Conservation (phyloP, 2,888 invertebrate species). For the Drosophila nr. fundita region DNA sequence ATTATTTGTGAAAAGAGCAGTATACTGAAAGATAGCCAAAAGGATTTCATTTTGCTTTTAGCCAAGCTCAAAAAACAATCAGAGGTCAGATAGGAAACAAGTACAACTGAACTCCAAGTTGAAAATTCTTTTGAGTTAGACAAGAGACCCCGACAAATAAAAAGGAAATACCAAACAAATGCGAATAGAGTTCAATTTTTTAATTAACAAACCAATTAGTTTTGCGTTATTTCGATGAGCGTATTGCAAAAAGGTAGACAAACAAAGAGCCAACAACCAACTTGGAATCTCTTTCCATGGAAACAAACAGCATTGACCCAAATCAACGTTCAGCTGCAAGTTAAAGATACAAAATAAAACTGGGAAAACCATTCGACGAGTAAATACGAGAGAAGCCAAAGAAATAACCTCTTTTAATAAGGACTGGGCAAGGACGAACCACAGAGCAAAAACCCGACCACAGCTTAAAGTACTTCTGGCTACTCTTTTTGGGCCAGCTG, state of each 20-base stretch:
- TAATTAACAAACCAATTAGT: slow-evolving; percentile 81
- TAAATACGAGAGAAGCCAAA: slow-evolving; percentile 47
- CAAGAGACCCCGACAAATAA: not conserved
- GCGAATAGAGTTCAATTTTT: slow-evolving; percentile 56
- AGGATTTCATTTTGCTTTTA: not conserved
- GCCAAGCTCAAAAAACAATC: slow-evolving; percentile 25
- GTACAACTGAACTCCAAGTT: not conserved
- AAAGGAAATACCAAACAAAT: slow-evolving; percentile 36
- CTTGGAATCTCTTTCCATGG: slow-evolving; percentile 34
- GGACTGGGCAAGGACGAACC: not conserved
- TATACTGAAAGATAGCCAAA: not conserved
- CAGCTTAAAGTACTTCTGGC: slow-evolving; percentile 50
- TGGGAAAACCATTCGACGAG: slow-evolving; percentile 50
- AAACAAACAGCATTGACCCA: slow-evolving; percentile 76
- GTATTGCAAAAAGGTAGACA: slow-evolving; percentile 8
- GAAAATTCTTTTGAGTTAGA: slow-evolving; percentile 2
- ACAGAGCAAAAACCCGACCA: slow-evolving; percentile 14
- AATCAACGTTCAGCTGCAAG: slow-evolving; percentile 66
- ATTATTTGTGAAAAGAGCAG: slow-evolving; percentile 1
- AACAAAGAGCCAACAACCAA: slow-evolving; percentile 41
- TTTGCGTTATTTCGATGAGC: slow-evolving; percentile 48
- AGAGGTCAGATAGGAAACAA: slow-evolving; percentile 6
- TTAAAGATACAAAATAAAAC: slow-evolving; percentile 50
- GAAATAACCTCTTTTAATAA: slow-evolving; percentile 3
- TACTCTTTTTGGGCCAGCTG: slow-evolving; percentile 43